A percentile compares a stretch with the other conserved stretches of the same genome.
Evolutionary conservation across 1,140 invertebrate species (phyloP).

Genomic region (Heterodera schachtii): DNA sequence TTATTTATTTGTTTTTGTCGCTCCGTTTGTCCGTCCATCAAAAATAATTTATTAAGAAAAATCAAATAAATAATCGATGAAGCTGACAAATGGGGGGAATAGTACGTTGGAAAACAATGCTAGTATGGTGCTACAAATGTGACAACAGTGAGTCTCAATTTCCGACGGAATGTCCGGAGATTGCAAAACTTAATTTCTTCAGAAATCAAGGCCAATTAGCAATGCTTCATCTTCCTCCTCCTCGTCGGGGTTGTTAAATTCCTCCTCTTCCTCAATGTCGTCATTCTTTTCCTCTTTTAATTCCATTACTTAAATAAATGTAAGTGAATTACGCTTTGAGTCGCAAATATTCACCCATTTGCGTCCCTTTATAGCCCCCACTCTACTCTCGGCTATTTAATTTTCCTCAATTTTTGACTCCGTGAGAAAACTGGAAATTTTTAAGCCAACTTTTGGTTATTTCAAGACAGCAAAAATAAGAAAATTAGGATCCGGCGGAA

Average conservation of each 20-base stretch:
- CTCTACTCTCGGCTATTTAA: neutral
- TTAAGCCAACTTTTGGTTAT: too few relatives aligned
- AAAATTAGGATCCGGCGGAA: too few relatives aligned
- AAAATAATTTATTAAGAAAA: slow-evolving; percentile 1
- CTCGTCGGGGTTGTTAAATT: neutral
- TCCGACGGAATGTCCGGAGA: neutral
- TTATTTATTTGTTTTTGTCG: neutral
- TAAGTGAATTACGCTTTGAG: neutral
- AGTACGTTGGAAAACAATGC: neutral
- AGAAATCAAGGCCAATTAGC: slow-evolving; percentile 1
- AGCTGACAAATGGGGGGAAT: too few relatives aligned
- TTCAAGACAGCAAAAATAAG: too few relatives aligned
- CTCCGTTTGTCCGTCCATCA: neutral
- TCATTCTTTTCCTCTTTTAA: slow-evolving; percentile 18
- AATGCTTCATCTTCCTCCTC: slow-evolving; percentile 12
- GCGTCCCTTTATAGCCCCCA: neutral
- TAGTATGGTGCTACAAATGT: neutral
- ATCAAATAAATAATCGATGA: neutral
- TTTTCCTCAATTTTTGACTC: too few relatives aligned
- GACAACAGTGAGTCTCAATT: neutral
- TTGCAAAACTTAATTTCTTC: neutral
- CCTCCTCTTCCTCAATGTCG: neutral
- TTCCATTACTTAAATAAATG: neutral
- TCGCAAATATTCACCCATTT: neutral
- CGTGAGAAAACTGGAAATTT: too few relatives aligned